Base-by-base conservation (phyloP, 2,888 invertebrate species). In the Camptogramma bilineatum region DNA sequence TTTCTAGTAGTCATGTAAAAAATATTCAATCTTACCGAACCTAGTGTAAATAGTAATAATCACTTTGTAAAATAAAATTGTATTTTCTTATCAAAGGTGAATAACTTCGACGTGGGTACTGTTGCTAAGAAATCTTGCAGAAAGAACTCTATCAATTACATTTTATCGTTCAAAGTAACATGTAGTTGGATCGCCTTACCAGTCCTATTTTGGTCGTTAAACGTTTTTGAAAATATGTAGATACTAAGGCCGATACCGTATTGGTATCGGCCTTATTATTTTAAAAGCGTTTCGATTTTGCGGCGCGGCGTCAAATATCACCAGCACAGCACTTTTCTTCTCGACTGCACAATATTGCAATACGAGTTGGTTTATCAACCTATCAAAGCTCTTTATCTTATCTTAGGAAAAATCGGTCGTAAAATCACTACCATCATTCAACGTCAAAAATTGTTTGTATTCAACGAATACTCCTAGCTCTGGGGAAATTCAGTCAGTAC, bases 361-460 rank as follows among this genome's bases (percentile, higher is more conserved):
- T 63, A 47, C n/a, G n/a, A n/a, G n/a, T n/a, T n/a, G 19, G 52
- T 54, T 59, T 34, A 46, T 13, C 42, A 39, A 28, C 17, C 10
- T 62, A 62, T 52, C 52, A 47, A n/a, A 13, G 24, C 39, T 39
- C 10, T 16, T 42, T 61, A 67, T 70, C 70, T 73, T 69, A 73
- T 71, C 72, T 59, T 53, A 31, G 42, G 48, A 56, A 59, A 61
- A 63, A 58, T 63, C 34, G 62, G 53, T 62, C 57, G 58, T 67
- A 54, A 69, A 70, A 70, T 67, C 66, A 69, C 62, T 57, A 57
- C 62, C 66, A 73, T 73, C 73, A 53, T 52, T 71, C 73, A 70
- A 69, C 60, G 73, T 73, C 69, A 68, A 68, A 44, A 46, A 58
- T 16, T 72, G 62, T 70, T 65, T 72, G 54, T 51, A 50, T 66